These are phyloP conservation scores for Cheiracanthium punctorium DNA, from an alignment of 2,888 invertebrate species.

Conservation along the genomic window DNA sequence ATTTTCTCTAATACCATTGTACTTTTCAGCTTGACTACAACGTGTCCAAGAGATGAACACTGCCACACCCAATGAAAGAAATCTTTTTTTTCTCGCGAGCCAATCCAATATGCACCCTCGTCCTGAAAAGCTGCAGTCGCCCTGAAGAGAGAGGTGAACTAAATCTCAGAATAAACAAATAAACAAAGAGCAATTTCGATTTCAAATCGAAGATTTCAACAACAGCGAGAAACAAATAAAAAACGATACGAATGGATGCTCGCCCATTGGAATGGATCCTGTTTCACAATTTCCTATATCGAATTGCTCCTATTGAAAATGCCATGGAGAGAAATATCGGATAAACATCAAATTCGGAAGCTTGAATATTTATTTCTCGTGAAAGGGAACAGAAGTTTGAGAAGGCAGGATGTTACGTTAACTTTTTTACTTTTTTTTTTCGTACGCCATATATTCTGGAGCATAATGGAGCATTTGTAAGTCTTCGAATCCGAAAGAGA, in stretches of 20 bases:
- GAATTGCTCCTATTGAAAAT: constrained; percentile 5
- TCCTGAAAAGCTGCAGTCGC: background rate
- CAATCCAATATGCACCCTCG: constrained; percentile 2
- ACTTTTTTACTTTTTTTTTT: background rate
- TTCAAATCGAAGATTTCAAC: background rate
- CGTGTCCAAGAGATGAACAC: background rate
- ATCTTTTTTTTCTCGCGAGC: background rate
- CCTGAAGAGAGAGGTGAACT: background rate
- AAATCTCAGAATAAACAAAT: background rate
- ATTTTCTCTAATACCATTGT: too few relatives aligned
- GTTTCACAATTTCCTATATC: constrained; percentile 17
- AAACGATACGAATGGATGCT: background rate
- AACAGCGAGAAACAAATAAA: background rate
- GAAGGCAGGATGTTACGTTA: background rate
- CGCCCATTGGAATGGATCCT: background rate
- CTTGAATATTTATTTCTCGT: constrained; percentile 5
- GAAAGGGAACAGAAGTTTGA: background rate
- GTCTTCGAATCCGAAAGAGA: background rate
- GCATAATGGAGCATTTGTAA: background rate
- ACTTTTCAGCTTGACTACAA: too few relatives aligned
- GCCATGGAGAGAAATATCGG: constrained; percentile 12
- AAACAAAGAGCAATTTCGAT: background rate
- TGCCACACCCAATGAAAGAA: background rate
- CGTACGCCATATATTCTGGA: background rate
- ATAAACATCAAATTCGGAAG: constrained; percentile 7